Evolutionary conservation across 1,140 invertebrate species (phyloP).

Genomic region (Bombus superbus): DNA sequence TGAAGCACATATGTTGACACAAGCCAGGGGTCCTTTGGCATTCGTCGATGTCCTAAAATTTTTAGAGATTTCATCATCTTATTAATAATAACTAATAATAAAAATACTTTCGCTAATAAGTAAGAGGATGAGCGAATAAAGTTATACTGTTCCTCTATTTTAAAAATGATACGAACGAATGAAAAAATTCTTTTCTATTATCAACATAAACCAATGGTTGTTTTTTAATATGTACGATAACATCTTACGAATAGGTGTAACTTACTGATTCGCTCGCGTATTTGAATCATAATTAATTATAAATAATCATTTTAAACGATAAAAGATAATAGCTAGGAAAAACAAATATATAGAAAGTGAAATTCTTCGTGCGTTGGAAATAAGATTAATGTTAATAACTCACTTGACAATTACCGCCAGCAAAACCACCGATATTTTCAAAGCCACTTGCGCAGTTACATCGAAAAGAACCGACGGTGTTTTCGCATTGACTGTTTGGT

Average conservation of each 20-base stretch:
- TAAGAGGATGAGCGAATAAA: neutral
- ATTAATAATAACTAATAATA: neutral
- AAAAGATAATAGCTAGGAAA: no score
- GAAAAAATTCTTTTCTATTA: neutral
- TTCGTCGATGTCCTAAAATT: constrained; percentile 86
- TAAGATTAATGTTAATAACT: neutral
- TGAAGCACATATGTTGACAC: constrained; percentile 93
- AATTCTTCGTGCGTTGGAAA: neutral
- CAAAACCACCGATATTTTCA: constrained; percentile 81
- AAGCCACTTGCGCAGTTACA: constrained; percentile 88
- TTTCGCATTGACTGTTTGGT: constrained; percentile 82
- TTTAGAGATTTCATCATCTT: no score
- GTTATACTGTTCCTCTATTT: neutral
- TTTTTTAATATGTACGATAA: neutral
- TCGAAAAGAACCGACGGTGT: constrained; percentile 85
- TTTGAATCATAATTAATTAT: neutral
- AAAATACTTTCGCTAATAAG: neutral
- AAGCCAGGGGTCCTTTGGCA: constrained; percentile 85
- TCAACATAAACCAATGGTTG: neutral
- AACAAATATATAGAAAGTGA: neutral
- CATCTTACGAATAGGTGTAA: no score
- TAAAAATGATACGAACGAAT: neutral
- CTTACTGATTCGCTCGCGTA: neutral
- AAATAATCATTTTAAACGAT: neutral
- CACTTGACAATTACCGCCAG: constrained; percentile 80